These are phyloP conservation scores for Lutjanus campechanus DNA, from an alignment of 2,797 vertebrate species.

Conservation along the genomic window DNA sequence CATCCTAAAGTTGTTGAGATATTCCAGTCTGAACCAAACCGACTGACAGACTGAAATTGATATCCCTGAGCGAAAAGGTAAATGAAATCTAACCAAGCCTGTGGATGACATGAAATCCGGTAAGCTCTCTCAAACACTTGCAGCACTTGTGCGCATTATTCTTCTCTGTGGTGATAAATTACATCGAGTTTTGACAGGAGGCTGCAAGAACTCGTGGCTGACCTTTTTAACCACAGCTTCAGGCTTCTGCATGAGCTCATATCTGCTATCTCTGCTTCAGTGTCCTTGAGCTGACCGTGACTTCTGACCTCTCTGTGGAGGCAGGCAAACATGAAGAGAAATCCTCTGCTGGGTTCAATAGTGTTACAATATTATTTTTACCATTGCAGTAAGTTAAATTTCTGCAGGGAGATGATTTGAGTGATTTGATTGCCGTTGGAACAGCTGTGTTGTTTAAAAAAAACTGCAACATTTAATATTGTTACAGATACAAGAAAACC, in stretches of 20 bases:
- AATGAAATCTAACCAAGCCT: neutral
- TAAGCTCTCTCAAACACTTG: neutral
- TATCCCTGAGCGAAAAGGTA: too few relatives aligned
- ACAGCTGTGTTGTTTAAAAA: neutral
- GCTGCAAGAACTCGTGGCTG: neutral
- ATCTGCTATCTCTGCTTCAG: neutral
- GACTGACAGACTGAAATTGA: neutral
- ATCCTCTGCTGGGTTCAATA: neutral
- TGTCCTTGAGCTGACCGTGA: slow-evolving; percentile 39
- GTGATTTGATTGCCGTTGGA: neutral
- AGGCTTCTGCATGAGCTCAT: neutral
- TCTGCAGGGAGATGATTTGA: slow-evolving; percentile 8
- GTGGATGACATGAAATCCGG: neutral
- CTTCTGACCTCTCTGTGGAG: slow-evolving; percentile 29
- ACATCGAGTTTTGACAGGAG: neutral
- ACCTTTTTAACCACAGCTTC: slow-evolving; percentile 25
- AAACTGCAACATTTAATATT: neutral
- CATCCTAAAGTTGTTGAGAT: too few relatives aligned
- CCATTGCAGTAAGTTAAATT: neutral
- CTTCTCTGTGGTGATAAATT: slow-evolving; percentile 15
- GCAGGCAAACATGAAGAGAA: neutral
- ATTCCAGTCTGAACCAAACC: neutral
- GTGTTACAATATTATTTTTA: neutral
- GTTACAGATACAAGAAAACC: neutral
- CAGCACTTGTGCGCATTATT: neutral